Evolutionary conservation across 1,140 invertebrate genomes (phyloP), one percentile per base, ranked within the genome.

Genomic region (Hyposmocoma kahamanoa): DNA sequence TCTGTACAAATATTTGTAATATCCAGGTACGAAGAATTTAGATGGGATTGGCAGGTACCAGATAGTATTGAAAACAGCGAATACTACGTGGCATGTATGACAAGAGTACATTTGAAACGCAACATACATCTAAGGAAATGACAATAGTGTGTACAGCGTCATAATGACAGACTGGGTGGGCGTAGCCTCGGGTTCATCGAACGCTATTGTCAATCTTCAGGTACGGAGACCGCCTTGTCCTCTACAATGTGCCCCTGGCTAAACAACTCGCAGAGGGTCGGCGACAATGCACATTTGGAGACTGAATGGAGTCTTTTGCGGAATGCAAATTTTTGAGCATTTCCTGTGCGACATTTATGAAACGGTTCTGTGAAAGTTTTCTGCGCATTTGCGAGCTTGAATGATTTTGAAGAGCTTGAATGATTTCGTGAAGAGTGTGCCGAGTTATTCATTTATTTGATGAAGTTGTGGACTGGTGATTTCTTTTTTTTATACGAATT

Each of bases 121-220:
- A 41, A 21, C 38, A 19, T 32, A 20, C 43, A 36, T 20, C 43
- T 43, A 18, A 57, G 47, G 55, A 53, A 50, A 38, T 48, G 45
- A 55, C 49, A 58, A 52, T 56, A 43, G 39, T 58, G 66, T 46
- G 56, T 60, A 61, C 60, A 64, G 56, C 55, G 67, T 64, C 69
- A 79, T 67, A 76, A 77, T 79, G 72, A 74, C 69, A 70, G 61
- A 47, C 58, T 57, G 70, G 68, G 78, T 79, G 72, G 75, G 78
- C 70, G 76, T 63, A 60, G 57, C 58, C 56, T 26, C 32, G 72
- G 57, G 81, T 74, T 82, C 72, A 76, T 63, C 77, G 78, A 68
- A 74, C 81, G 66, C 62, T 51, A 73, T 75, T 73, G 71, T 76
- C 54, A 59, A 72, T 80, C 66, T 70, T 59, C 72, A 78, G 68